A percentile compares a stretch with the other conserved stretches of the same genome.
Evolutionary conservation across 2,113 vertebrate genomes (phyloP).

Genomic region (Solenodon paradoxus): DNA sequence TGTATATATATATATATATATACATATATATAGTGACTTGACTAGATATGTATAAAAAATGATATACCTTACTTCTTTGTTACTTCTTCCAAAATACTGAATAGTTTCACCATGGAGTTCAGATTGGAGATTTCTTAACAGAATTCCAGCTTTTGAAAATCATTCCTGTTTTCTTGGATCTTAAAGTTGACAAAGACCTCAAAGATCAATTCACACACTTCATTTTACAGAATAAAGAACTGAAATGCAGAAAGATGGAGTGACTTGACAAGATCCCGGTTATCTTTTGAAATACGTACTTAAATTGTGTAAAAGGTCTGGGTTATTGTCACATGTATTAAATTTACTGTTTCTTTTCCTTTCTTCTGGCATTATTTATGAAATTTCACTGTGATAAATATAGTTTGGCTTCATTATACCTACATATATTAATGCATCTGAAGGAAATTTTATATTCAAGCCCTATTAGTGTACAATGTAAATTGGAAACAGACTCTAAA

Average conservation of each 20-base stretch:
- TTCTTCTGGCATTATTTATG: slow-evolving; percentile 68
- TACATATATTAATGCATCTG: slow-evolving; percentile 67
- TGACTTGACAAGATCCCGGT: not conserved
- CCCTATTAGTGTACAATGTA: slow-evolving; percentile 69
- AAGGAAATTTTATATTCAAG: slow-evolving; percentile 68
- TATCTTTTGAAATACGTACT: slow-evolving; percentile 12
- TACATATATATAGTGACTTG: too few relatives aligned
- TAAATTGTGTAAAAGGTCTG: slow-evolving; percentile 26
- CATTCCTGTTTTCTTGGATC: not conserved
- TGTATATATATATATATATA: too few relatives aligned
- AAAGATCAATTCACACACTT: slow-evolving; percentile 22
- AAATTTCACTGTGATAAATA: slow-evolving; percentile 73
- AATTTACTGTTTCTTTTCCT: slow-evolving; percentile 3
- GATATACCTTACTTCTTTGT: not conserved
- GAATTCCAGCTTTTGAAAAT: slow-evolving; percentile 22
- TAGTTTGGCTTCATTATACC: slow-evolving; percentile 53
- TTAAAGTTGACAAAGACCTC: not conserved
- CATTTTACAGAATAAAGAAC: not conserved
- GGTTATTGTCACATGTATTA: slow-evolving; percentile 22
- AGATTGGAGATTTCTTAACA: not conserved
- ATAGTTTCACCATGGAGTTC: not conserved
- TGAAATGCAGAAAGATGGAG: slow-evolving; percentile 27
- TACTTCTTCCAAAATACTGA: not conserved
- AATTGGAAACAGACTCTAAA: slow-evolving; percentile 77
- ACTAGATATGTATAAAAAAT: too few relatives aligned